Evolutionary conservation across 2,113 vertebrate species (phyloP).

Genomic region (Perca flavescens): DNA sequence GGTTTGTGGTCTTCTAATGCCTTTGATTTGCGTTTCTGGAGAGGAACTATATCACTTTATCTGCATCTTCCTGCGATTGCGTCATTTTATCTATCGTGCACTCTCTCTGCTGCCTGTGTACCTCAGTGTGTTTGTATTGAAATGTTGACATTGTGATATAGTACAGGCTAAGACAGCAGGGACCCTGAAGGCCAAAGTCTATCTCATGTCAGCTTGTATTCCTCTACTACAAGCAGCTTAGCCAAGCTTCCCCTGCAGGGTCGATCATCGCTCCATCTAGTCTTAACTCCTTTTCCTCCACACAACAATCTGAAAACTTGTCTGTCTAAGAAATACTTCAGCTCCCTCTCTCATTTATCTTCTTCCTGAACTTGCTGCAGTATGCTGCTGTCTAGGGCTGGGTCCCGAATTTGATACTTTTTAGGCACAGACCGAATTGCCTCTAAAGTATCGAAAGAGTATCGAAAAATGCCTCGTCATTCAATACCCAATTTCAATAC

Average conservation of each 20-base stretch:
- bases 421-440: no score
- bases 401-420: no score
- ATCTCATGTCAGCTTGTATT: conserved; percentile 13
- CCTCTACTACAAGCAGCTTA: neutral
- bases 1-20: neutral
- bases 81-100: neutral
- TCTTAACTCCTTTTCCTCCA: conserved; percentile 7
- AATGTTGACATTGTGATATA: conserved; percentile 11
- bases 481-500: no score
- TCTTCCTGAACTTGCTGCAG: neutral
- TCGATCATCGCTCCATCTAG: neutral
- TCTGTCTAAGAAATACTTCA: neutral
- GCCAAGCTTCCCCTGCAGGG: conserved; percentile 21
- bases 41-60: neutral
- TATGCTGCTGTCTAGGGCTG: neutral
- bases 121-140: conserved; percentile 14
- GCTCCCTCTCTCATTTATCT: neutral
- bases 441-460: no score
- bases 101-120: neutral
- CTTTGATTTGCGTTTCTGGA: neutral
- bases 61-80: neutral
- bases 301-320: conserved; percentile 8
- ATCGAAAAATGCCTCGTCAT: no score
- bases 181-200: conserved; percentile 10
- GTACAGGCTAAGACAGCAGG: conserved; percentile 3